phyloP scores from a whole-genome alignment of 2,113 vertebrate species.

The Amphiprion percula region DNA sequence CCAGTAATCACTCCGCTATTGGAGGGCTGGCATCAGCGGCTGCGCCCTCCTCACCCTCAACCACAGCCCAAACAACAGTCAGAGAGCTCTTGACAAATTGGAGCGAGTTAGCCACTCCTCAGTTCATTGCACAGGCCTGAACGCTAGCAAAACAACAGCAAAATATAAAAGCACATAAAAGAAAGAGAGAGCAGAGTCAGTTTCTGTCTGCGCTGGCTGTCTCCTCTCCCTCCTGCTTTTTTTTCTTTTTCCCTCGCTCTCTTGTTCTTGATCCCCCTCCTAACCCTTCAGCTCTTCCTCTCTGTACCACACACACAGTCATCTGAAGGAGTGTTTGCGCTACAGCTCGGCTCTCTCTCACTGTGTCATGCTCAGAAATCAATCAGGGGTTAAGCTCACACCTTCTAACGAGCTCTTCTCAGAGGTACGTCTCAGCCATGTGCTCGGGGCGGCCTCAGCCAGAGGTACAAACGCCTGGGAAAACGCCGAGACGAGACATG shows the following conservation, averaged over 20 bases:
- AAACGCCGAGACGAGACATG: conserved; percentile 14
- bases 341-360: conserved; percentile 47
- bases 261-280: conserved; percentile 63
- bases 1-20: conserved; percentile 75
- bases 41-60: conserved; percentile 61
- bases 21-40: conserved; percentile 68
- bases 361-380: conserved; percentile 73
- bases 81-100: conserved; percentile 81
- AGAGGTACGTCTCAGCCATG: conserved; percentile 58
- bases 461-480: conserved; percentile 50
- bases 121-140: conserved; percentile 80
- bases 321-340: conserved; percentile 63
- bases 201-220: conserved; percentile 49
- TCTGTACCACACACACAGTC: conserved; percentile 30
- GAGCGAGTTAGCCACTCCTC: conserved; percentile 78
- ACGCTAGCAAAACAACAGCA: conserved; percentile 71
- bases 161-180: conserved; percentile 70
- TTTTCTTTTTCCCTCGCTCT: conserved; percentile 25
- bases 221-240: background rate
- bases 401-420: conserved; percentile 78
- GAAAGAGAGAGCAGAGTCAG: conserved; percentile 53
- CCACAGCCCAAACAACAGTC: conserved; percentile 72
- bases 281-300: conserved; percentile 36
- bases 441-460: conserved; percentile 52
- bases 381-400: conserved; percentile 81